These are phyloP conservation scores for Acronicta aceris DNA, from an alignment of 2,888 invertebrate species.

Conservation along the genomic window DNA sequence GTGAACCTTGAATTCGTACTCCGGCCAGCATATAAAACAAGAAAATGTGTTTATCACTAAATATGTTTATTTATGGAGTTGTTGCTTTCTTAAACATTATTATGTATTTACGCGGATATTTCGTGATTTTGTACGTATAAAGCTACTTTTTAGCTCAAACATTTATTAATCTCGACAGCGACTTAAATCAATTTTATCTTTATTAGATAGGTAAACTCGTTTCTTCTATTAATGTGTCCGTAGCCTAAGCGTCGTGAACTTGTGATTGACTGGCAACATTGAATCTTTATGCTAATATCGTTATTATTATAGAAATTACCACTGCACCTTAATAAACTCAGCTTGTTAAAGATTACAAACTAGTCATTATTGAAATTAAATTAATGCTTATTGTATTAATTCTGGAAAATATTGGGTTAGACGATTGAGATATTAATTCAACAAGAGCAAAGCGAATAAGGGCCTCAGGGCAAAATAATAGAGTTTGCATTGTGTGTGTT, in stretches of 20 bases:
- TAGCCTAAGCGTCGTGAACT: slow-evolving; percentile 8
- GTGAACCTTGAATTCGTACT: too few relatives aligned
- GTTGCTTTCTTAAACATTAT: too few relatives aligned
- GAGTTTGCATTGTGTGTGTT: too few relatives aligned
- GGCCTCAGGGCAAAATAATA: too few relatives aligned
- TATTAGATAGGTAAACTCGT: slow-evolving; percentile 23
- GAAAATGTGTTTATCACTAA: too few relatives aligned
- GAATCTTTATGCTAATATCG: slow-evolving; percentile 51
- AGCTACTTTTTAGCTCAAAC: background rate
- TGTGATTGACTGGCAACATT: slow-evolving; percentile 38
- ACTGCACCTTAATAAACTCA: slow-evolving; percentile 21
- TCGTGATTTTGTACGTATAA: background rate
- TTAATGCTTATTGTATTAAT: background rate
- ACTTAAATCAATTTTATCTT: too few relatives aligned
- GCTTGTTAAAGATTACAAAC: slow-evolving; percentile 15
- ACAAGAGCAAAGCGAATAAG: too few relatives aligned
- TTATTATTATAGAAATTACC: slow-evolving; percentile 48
- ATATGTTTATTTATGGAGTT: too few relatives aligned
- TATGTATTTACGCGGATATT: too few relatives aligned
- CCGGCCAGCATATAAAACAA: too few relatives aligned
- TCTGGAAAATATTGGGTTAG: background rate
- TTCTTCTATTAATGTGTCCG: slow-evolving; percentile 11
- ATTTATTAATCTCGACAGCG: too few relatives aligned
- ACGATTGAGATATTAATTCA: slow-evolving; percentile 8
- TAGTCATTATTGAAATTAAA: slow-evolving; percentile 1